These are phyloP conservation scores for Paracanthobrama guichenoti DNA, from an alignment of 2,113 vertebrate genomes.

Conservation along the genomic window DNA sequence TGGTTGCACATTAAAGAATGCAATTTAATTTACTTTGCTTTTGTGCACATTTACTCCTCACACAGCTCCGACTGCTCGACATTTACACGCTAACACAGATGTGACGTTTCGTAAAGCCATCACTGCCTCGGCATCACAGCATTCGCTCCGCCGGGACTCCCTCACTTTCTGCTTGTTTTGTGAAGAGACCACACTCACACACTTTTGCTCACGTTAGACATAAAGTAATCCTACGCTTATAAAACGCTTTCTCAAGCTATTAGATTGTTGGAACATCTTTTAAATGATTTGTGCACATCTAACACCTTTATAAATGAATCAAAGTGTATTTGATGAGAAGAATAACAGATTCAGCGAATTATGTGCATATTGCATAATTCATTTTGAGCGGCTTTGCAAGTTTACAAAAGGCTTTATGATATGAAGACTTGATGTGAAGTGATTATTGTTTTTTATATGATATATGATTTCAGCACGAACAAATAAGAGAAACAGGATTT, in stretches of 20 bases:
- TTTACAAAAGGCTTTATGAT: neutral
- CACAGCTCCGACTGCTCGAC: constrained; percentile 18
- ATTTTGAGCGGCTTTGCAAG: neutral
- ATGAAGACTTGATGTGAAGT: neutral
- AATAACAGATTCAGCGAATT: neutral
- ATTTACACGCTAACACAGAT: neutral
- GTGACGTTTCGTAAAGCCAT: constrained; percentile 14
- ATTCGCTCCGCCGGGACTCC: neutral
- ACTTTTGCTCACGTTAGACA: neutral
- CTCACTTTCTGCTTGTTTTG: neutral
- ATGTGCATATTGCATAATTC: neutral
- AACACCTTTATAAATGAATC: neutral
- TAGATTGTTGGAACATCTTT: neutral
- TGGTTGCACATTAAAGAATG: constrained; percentile 55
- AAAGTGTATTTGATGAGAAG: constrained; percentile 22
- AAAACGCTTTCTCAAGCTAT: neutral
- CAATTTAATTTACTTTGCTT: constrained; percentile 39
- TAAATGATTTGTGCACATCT: neutral
- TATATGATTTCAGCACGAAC: neutral
- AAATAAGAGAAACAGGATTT: neutral
- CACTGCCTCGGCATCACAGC: constrained; percentile 34
- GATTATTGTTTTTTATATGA: constrained; percentile 10
- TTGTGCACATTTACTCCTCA: constrained; percentile 33
- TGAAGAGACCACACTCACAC: neutral
- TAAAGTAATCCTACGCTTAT: neutral